These are phyloP conservation scores for Takifugu ocellatus DNA, from an alignment of 2,797 vertebrate genomes.

Conservation along the genomic window DNA sequence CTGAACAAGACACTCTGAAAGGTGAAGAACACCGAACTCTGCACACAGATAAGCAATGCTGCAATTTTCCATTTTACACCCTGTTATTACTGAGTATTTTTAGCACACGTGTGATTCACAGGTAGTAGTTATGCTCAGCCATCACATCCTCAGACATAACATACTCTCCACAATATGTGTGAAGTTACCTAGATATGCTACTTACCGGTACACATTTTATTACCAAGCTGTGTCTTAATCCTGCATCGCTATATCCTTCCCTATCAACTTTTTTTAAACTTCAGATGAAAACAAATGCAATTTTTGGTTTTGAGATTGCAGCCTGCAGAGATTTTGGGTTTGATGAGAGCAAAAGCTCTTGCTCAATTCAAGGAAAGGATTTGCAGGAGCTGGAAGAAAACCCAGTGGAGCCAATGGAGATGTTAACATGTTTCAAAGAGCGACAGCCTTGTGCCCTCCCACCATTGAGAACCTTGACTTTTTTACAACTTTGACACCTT, in stretches of 20 bases:
- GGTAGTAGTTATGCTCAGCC: not conserved
- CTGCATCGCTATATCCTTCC: slow-evolving; percentile 11
- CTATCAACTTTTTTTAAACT: slow-evolving; percentile 5
- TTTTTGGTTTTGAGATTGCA: slow-evolving; percentile 8
- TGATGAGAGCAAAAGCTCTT: slow-evolving; percentile 4
- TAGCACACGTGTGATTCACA: not conserved
- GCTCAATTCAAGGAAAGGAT: slow-evolving; percentile 28
- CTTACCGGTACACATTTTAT: not conserved
- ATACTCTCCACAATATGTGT: not conserved
- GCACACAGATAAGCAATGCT: not conserved
- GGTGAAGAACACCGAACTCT: slow-evolving; percentile 75
- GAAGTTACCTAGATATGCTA: not conserved
- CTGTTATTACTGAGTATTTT: slow-evolving; percentile 6
- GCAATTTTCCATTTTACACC: not conserved
- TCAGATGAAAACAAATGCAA: slow-evolving; percentile 5
- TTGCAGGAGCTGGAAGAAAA: slow-evolving; percentile 37
- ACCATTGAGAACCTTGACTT: too few relatives aligned
- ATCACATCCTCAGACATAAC: not conserved
- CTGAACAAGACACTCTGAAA: slow-evolving; percentile 98
- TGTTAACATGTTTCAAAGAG: too few relatives aligned
- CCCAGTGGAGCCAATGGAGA: not conserved
- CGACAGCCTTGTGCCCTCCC: too few relatives aligned
- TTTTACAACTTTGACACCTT: too few relatives aligned
- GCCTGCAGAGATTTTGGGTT: slow-evolving; percentile 25
- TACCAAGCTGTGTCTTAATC: not conserved